Percentiles rank a stretch among this genome's conserved stretches.
phyloP scores from a whole-genome alignment of 2,113 vertebrate species.

The Alectura lathami region DNA sequence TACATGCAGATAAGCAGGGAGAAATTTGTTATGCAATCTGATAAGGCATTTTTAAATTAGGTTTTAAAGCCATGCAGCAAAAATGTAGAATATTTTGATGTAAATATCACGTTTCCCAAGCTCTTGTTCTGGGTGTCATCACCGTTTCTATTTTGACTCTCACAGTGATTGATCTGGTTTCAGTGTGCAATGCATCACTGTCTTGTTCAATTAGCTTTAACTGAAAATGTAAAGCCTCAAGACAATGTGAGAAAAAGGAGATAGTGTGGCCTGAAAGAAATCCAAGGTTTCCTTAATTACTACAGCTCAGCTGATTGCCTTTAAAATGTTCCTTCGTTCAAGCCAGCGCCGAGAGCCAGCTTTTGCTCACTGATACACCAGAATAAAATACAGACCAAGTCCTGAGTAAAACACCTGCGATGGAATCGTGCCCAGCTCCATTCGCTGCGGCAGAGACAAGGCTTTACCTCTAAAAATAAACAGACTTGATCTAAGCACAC shows the following conservation, averaged over 20 bases:
- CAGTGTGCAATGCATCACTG: slow-evolving; percentile 66
- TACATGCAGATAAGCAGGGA: background rate
- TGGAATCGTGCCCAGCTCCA: slow-evolving; percentile 29
- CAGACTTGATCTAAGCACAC: slow-evolving; percentile 23
- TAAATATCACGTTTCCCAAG: slow-evolving; percentile 76
- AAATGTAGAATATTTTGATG: slow-evolving; percentile 73
- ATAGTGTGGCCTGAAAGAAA: background rate
- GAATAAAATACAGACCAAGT: background rate
- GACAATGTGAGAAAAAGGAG: slow-evolving; percentile 44
- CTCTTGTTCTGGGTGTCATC: slow-evolving; percentile 64
- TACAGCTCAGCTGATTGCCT: background rate
- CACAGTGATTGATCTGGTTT: slow-evolving; percentile 72
- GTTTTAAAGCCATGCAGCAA: slow-evolving; percentile 49
- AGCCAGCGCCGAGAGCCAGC: background rate
- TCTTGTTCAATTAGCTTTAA: slow-evolving; percentile 76
- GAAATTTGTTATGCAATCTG: slow-evolving; percentile 1
- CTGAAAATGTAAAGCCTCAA: slow-evolving; percentile 58
- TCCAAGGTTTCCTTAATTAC: background rate
- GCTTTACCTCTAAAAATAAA: slow-evolving; percentile 57
- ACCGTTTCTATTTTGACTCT: slow-evolving; percentile 51
- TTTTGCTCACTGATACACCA: slow-evolving; percentile 4
- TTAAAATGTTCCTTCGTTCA: background rate
- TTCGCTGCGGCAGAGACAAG: slow-evolving; percentile 10
- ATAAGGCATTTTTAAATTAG: slow-evolving; percentile 31
- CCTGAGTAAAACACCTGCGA: slow-evolving; percentile 36